These are phyloP conservation scores for Parnassius orleans DNA, from an alignment of 2,888 invertebrate species.

Conservation along the genomic window DNA sequence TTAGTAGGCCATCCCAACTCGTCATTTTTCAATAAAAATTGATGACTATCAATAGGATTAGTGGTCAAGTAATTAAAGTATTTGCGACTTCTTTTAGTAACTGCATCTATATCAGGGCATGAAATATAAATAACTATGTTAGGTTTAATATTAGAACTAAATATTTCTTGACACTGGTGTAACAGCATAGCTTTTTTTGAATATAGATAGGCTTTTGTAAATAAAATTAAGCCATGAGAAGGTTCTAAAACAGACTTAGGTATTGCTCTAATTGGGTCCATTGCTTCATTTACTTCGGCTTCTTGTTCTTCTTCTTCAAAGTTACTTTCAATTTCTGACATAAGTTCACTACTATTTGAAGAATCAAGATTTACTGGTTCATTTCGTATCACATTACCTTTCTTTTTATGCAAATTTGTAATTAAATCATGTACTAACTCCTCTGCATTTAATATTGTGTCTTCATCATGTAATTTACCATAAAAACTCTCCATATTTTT, in stretches of 20 bases:
- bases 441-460: slow-evolving; percentile 45
- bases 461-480: slow-evolving; percentile 53
- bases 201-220: slow-evolving; percentile 41
- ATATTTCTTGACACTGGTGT: slow-evolving; percentile 55
- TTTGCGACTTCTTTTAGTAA: slow-evolving; percentile 58
- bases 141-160: slow-evolving; percentile 59
- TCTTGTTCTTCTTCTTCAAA: slow-evolving; percentile 43
- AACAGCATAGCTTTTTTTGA: slow-evolving; percentile 50
- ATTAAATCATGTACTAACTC: slow-evolving; percentile 52
- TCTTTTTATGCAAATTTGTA: slow-evolving; percentile 55
- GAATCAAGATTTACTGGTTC: slow-evolving; percentile 31
- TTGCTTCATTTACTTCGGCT: slow-evolving; percentile 40
- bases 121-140: slow-evolving; percentile 79
- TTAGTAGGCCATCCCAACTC: slow-evolving; percentile 59
- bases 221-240: slow-evolving; percentile 47
- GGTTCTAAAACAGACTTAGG: slow-evolving; percentile 60
- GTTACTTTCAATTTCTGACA: slow-evolving; percentile 40
- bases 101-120: slow-evolving; percentile 77
- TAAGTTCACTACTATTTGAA: slow-evolving; percentile 45
- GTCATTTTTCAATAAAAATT: slow-evolving; percentile 40
- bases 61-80: slow-evolving; percentile 54
- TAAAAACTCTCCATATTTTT: slow-evolving; percentile 42
- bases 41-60: slow-evolving; percentile 35
- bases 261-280: slow-evolving; percentile 47
- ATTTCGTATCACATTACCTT: slow-evolving; percentile 37